Percentiles rank a stretch among this genome's conserved stretches.
Conservation (phyloP, 53 echinoderm and acorn worm species). For the Actinopyga echinites region DNA sequence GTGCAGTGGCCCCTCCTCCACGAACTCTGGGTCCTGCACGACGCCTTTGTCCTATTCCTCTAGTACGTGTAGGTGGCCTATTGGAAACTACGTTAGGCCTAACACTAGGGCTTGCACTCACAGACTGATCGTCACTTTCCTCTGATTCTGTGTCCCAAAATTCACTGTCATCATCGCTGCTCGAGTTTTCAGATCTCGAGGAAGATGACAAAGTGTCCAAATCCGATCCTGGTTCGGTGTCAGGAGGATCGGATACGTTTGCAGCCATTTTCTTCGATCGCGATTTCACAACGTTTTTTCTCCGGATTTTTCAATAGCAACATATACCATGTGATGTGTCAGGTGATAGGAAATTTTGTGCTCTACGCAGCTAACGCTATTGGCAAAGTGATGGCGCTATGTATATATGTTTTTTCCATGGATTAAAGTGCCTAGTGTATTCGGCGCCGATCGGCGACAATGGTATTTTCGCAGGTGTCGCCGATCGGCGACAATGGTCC, state of each 20-base stretch:
- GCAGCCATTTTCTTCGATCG: not conserved
- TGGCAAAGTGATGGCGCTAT: no score
- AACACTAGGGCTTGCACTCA: not conserved
- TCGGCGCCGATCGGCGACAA: no score
- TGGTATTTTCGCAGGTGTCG: no score
- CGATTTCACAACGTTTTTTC: not conserved
- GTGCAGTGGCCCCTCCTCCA: not conserved
- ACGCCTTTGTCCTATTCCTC: not conserved
- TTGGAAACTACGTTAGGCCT: not conserved
- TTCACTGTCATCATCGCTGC: not conserved
- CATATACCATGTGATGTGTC: not conserved
- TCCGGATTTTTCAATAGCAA: not conserved
- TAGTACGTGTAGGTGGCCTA: not conserved
- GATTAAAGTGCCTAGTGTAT: no score
- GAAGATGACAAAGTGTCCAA: not conserved
- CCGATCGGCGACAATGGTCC: no score
- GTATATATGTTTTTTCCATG: no score
- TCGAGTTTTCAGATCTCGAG: not conserved
- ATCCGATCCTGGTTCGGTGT: not conserved
- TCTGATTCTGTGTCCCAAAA: not conserved
- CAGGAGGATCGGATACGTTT: not conserved
- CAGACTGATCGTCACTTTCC: not conserved
- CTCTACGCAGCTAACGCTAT: not conserved
- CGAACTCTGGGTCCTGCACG: not conserved
- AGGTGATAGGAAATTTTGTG: not conserved